These are phyloP conservation scores for Conchocele bisecta DNA, from an alignment of 2,888 invertebrate species.

Conservation along the genomic window DNA sequence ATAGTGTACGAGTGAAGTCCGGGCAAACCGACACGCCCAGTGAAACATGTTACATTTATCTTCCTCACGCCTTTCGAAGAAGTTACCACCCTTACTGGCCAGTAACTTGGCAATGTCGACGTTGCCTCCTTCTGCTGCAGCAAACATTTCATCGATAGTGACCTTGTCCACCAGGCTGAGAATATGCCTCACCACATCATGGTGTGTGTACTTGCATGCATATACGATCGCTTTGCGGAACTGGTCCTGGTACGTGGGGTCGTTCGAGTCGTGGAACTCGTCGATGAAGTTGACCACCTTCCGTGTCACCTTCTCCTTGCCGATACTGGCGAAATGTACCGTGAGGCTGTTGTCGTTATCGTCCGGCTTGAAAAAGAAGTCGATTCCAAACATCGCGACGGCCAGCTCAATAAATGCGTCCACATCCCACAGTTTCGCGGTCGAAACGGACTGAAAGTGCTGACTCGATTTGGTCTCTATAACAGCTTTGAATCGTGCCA, in stretches of 20 bases:
- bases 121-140: constrained; percentile 24
- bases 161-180: not conserved
- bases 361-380: constrained; percentile 30
- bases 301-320: not conserved
- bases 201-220: not conserved
- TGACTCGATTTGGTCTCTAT: not conserved
- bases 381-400: constrained; percentile 11
- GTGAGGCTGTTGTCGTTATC: not conserved
- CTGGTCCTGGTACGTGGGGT: not conserved
- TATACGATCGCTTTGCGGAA: not conserved
- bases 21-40: constrained; percentile 17
- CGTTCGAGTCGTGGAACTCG: no score
- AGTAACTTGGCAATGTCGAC: not conserved
- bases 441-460: constrained; percentile 8
- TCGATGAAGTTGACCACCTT: constrained; percentile 2
- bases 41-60: constrained; percentile 10
- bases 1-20: constrained; percentile 22
- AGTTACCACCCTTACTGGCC: not conserved
- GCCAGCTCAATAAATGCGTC: constrained; percentile 16
- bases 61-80: not conserved
- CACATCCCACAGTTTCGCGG: constrained; percentile 30
- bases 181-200: not conserved
- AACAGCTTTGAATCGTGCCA: constrained; percentile 5
- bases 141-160: constrained; percentile 1
- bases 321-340: constrained; percentile 7